These are phyloP conservation scores for Trichomalopsis sarcophagae DNA, from an alignment of 1,140 invertebrate genomes.

Conservation along the genomic window DNA sequence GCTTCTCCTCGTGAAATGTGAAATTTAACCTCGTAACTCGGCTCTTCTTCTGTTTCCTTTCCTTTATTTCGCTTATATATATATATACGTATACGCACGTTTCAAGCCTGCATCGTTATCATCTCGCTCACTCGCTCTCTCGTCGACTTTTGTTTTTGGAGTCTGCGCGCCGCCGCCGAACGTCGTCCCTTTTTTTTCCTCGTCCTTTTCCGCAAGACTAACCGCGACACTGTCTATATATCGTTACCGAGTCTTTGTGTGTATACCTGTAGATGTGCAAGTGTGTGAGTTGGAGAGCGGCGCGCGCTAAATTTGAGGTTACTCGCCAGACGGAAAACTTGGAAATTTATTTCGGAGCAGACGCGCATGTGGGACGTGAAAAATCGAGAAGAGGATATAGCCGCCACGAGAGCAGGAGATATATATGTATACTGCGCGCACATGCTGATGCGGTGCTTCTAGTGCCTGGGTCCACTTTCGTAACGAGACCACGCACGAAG, in stretches of 20 bases:
- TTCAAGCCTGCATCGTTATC: neutral
- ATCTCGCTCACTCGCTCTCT: neutral
- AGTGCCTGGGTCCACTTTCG: neutral
- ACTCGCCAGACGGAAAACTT: constrained; percentile 47
- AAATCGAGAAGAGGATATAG: constrained; percentile 10
- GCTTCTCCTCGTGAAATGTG: constrained; percentile 24
- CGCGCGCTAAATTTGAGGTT: constrained; percentile 50
- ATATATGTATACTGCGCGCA: neutral
- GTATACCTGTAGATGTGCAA: neutral
- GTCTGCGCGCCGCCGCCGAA: neutral
- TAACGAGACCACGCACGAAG: constrained; percentile 25
- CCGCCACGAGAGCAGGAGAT: neutral
- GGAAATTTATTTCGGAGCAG: constrained; percentile 44
- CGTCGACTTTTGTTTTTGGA: constrained; percentile 24
- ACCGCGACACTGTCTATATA: no score
- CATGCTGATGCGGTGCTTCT: neutral
- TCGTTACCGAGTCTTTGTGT: neutral
- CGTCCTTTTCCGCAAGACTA: neutral
- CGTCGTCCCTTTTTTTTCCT: neutral
- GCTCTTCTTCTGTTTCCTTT: neutral
- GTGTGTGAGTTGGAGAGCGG: neutral
- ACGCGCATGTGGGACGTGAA: constrained; percentile 9
- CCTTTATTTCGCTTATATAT: neutral
- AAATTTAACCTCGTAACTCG: constrained; percentile 13
- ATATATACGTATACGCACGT: neutral